These are phyloP conservation scores for Lichenostomus cassidix DNA, from an alignment of 2,113 vertebrate genomes.

Conservation along the genomic window DNA sequence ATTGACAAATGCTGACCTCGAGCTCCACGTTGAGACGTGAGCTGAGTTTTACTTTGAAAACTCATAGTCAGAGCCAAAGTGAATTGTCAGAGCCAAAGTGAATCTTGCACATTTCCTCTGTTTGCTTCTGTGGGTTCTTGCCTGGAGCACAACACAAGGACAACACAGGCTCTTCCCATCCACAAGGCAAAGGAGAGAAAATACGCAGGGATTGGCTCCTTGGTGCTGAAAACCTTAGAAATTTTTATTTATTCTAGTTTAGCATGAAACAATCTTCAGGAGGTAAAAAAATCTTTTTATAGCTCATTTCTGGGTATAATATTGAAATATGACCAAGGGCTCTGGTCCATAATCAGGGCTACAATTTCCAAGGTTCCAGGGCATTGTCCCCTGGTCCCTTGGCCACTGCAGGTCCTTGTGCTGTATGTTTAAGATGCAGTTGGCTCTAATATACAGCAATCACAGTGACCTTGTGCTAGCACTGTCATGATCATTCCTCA, in stretches of 20 bases:
- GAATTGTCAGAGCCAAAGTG: neutral
- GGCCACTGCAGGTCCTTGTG: neutral
- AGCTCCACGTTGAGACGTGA: rapidly evolving
- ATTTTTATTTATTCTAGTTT: neutral
- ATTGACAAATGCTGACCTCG: neutral
- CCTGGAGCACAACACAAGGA: neutral
- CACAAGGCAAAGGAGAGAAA: neutral
- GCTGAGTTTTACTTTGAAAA: neutral
- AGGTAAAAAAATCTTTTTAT: neutral
- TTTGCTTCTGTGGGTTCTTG: neutral
- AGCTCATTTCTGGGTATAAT: neutral
- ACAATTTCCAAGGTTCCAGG: neutral
- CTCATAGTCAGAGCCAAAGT: neutral
- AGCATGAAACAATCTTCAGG: neutral
- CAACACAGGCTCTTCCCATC: neutral
- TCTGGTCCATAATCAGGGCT: neutral
- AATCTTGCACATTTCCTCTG: neutral
- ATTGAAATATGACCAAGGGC: neutral
- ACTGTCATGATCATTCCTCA: neutral
- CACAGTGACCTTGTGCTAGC: neutral
- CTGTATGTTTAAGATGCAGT: rapidly evolving
- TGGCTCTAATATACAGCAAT: neutral
- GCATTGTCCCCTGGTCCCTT: neutral
- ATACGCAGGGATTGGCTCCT: neutral
- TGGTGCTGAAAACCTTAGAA: neutral